A percentile compares a stretch with the other conserved stretches of the same genome.
Evolutionary conservation across 2,797 vertebrate species (phyloP).

Genomic region (Argya squamiceps): DNA sequence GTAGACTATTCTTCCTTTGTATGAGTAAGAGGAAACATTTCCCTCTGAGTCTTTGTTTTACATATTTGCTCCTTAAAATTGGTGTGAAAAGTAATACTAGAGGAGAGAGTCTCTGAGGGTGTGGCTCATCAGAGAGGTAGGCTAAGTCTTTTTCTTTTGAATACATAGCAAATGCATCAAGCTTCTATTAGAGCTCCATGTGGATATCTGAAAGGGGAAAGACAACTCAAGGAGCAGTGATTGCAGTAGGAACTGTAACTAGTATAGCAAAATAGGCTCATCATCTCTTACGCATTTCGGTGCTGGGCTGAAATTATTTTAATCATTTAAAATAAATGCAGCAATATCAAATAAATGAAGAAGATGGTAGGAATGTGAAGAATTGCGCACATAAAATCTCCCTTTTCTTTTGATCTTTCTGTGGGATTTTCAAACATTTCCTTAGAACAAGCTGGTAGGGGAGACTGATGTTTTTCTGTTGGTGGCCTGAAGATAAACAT

Average conservation of each 20-base stretch:
- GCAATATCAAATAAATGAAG: neutral
- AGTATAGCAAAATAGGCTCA: neutral
- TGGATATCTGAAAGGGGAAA: neutral
- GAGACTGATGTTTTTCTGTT: neutral
- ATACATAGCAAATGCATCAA: neutral
- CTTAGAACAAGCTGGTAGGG: neutral
- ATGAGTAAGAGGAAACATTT: neutral
- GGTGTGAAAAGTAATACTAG: neutral
- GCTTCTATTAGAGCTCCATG: neutral
- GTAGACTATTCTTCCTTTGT: neutral
- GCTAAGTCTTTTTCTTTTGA: neutral
- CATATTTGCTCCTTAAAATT: neutral
- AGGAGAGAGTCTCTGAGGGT: neutral
- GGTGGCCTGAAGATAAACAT: neutral
- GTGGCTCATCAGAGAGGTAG: neutral
- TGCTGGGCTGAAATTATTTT: neutral
- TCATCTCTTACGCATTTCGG: neutral
- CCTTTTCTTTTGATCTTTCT: neutral
- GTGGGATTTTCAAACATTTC: neutral
- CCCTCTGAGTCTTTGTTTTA: neutral
- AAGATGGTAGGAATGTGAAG: neutral
- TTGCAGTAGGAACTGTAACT: neutral
- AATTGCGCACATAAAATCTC: neutral
- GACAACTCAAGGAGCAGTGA: neutral
- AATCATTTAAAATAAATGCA: neutral